phyloP scores from a whole-genome alignment of 2,888 invertebrate genomes.

The Allophyes oxyacanthae region DNA sequence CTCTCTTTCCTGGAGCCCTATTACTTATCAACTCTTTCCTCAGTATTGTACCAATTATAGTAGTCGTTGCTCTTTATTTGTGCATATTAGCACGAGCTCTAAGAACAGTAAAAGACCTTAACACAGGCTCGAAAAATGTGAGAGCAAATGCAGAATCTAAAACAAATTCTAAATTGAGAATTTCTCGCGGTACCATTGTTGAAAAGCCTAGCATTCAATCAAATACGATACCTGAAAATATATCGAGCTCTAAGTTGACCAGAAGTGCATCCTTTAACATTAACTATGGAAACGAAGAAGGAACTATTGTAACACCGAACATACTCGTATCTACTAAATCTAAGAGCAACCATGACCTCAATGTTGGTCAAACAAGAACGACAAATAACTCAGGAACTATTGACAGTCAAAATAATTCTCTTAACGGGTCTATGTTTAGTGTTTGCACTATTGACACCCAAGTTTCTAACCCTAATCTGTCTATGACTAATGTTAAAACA shows the following conservation, averaged over 20 bases:
- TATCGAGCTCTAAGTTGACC: conserved; percentile 56
- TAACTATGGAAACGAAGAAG: conserved; percentile 41
- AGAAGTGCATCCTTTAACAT: conserved; percentile 76
- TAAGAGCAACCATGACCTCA: conserved; percentile 74
- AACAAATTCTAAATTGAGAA: conserved; percentile 70
- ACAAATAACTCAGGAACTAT: conserved; percentile 45
- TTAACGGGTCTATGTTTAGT: conserved; percentile 71
- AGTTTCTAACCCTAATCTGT: conserved; percentile 55
- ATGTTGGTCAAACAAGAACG: conserved; percentile 44
- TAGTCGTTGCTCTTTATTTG: conserved; percentile 86
- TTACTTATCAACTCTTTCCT: conserved; percentile 88
- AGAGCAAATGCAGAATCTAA: conserved; percentile 52
- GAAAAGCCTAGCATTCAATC: conserved; percentile 54
- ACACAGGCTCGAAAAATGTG: conserved; percentile 66
- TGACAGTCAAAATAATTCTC: conserved; percentile 43
- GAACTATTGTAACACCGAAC: conserved; percentile 28
- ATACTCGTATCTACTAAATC: conserved; percentile 56
- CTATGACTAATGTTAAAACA: conserved; percentile 47
- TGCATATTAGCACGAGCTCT: conserved; percentile 90
- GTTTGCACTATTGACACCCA: conserved; percentile 70
- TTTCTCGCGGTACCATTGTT: conserved; percentile 68
- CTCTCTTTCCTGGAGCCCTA: conserved; percentile 87
- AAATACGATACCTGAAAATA: conserved; percentile 53
- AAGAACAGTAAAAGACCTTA: conserved; percentile 77
- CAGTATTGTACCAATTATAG: conserved; percentile 85